These are phyloP conservation scores for Thelaira solivaga DNA, from an alignment of 2,888 invertebrate species.

Conservation along the genomic window DNA sequence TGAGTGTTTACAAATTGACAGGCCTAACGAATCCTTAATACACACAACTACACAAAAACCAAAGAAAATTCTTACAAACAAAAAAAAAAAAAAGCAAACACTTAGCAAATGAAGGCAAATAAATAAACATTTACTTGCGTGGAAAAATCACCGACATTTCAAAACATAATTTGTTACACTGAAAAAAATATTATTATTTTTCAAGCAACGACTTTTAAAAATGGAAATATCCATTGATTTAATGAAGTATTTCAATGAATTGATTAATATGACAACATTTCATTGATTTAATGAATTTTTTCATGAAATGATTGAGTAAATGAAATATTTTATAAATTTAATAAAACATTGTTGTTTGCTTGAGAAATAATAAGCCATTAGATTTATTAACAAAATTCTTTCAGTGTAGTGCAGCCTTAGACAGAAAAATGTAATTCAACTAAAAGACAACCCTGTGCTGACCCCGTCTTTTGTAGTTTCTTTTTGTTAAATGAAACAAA, in stretches of 20 bases:
- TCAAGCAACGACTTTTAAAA: too few species aligned
- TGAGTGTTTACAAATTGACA: slow-evolving; percentile 62
- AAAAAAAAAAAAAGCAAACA: slow-evolving; percentile 46
- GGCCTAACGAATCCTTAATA: slow-evolving; percentile 62
- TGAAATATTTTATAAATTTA: too few species aligned
- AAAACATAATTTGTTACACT: slow-evolving; percentile 55
- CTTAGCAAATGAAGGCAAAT: slow-evolving; percentile 64
- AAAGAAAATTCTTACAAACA: too few species aligned
- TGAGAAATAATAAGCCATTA: too few species aligned
- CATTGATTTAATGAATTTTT: too few species aligned
- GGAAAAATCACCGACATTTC: slow-evolving; percentile 53
- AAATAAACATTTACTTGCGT: slow-evolving; percentile 61
- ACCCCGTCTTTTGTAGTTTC: slow-evolving; percentile 32
- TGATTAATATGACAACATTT: too few species aligned
- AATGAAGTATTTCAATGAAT: too few species aligned
- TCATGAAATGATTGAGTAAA: too few species aligned
- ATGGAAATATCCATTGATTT: too few species aligned
- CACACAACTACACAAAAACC: neutral
- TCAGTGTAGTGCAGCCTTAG: slow-evolving; percentile 3
- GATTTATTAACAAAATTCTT: too few species aligned
- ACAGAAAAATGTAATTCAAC: neutral
- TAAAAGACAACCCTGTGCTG: slow-evolving; percentile 25
- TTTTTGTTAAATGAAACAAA: slow-evolving; percentile 49
- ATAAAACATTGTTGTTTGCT: too few species aligned
- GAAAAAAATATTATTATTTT: too few species aligned